Evolutionary conservation across 2,888 invertebrate genomes (phyloP), one percentile per base, ranked within the genome.

Genomic region (Hemaris fuciformis): DNA sequence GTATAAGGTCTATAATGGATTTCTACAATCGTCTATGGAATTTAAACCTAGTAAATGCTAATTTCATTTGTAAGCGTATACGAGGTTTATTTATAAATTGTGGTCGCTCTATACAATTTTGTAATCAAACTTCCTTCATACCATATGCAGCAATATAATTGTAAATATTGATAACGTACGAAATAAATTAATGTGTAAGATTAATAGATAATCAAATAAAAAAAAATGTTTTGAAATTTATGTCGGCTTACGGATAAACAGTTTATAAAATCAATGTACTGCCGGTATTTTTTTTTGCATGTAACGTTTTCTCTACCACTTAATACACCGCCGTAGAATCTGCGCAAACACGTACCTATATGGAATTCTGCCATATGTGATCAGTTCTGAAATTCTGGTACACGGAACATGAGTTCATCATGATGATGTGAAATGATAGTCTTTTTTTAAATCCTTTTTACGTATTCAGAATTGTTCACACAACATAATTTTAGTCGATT

Each of bases 41-140:
- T 53, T 53, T 15, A 53, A 53, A 53, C 13, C 18, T 18, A 20
- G 27, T 27, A 18, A 31, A 53, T 53, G 53, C 53, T 31, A 27
- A 53, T 53, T 53, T 53, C 10, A 53, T 53, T 53, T 53, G 53
- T 31, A 31, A 53, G 27, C 10, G 53, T 53, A 53, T 53, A 53
- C 53, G 53, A 53, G 18, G 18, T 18, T 48, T n/a, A 48, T 48
- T 48, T 48, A 48, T 48, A 25, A 27, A 48, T 53, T 53, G 57
- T 57, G 65, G 62, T 25, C 59, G 58, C 53, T 66, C 64, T 73
- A 69, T 71, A 71, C 73, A 76, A 72, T 74, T 70, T 67, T 67
- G 58, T 66, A 48, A 18, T 57, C 43, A 23, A 42, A 42, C 18
- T 53, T 42, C 46, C 46, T 34, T 48, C 53, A 42, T 60, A 25